Percentiles rank a stretch among this genome's conserved stretches.
These are phyloP conservation scores for Ifrita kowaldi DNA, from an alignment of 2,113 vertebrate genomes.

Conservation along the genomic window DNA sequence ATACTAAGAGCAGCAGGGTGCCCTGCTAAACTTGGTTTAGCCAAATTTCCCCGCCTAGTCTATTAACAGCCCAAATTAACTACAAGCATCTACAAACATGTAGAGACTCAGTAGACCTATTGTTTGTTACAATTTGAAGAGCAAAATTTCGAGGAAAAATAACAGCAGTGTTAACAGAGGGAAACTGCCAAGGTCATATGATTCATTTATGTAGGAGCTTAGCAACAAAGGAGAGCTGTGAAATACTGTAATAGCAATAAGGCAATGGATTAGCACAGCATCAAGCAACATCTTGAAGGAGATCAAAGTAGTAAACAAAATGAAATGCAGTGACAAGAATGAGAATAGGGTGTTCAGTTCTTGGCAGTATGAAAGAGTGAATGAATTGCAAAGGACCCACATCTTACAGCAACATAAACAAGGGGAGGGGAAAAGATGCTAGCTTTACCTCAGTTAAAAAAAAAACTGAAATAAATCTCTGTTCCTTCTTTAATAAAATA, in stretches of 20 bases:
- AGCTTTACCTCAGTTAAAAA: not conserved
- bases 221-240: slow-evolving; percentile 35
- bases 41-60: not conserved
- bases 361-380: not conserved
- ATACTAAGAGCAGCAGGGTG: not conserved
- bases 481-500: not conserved
- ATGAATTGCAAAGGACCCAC: not conserved
- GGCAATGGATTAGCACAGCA: not conserved
- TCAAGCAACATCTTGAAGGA: not conserved
- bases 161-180: not conserved
- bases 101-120: not conserved
- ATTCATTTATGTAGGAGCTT: slow-evolving; percentile 23
- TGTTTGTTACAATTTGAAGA: not conserved
- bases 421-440: not conserved
- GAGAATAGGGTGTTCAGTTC: not conserved
- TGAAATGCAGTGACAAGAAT: not conserved
- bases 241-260: slow-evolving; percentile 19
- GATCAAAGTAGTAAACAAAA: slow-evolving; percentile 20
- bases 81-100: not conserved
- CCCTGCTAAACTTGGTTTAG: not conserved
- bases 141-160: not conserved
- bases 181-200: not conserved
- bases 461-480: not conserved
- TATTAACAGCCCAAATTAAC: not conserved
- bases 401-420: not conserved